phyloP scores from a whole-genome alignment of 35 echinoderm and acorn worm genomes.

The Diadema setosum region DNA sequence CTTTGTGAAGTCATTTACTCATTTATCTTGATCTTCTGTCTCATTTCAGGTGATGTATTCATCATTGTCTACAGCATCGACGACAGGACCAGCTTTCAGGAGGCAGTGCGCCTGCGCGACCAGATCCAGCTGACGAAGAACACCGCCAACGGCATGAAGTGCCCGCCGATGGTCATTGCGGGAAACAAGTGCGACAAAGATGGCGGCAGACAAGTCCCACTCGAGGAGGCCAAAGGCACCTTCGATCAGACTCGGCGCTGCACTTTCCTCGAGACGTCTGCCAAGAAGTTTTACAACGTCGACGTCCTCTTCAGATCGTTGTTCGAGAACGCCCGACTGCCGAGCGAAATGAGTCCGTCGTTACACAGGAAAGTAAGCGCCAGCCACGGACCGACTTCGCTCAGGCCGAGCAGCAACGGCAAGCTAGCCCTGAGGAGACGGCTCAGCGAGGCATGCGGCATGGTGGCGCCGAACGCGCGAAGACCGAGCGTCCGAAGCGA shows the following conservation, averaged over 20 bases:
- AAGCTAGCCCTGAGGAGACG: constrained; percentile 71
- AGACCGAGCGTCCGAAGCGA: constrained; percentile 88
- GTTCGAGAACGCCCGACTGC: constrained; percentile 94
- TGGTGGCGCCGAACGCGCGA: constrained; percentile 82
- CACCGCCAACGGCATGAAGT: constrained; percentile 55
- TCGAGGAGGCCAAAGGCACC: constrained; percentile 65
- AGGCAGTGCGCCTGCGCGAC: constrained; percentile 75
- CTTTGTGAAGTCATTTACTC: too few relatives aligned
- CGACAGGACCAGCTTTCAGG: constrained; percentile 76
- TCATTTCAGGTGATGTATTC: constrained; percentile 91
- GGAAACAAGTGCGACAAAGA: constrained; percentile 92
- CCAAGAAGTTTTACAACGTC: constrained; percentile 87
- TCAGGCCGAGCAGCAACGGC: constrained; percentile 54
- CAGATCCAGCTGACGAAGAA: constrained; percentile 84
- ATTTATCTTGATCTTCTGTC: background rate
- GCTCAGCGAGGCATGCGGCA: constrained; percentile 88
- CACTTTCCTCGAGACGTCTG: constrained; percentile 88
- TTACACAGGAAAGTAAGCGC: constrained; percentile 92
- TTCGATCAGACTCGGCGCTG: constrained; percentile 72
- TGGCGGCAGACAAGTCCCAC: constrained; percentile 52
- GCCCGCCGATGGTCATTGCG: constrained; percentile 93
- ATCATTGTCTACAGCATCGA: constrained; percentile 95
- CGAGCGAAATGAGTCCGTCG: constrained; percentile 97
- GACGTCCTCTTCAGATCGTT: constrained; percentile 81
- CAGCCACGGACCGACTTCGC: constrained; percentile 60